Base-by-base conservation (phyloP, 2,888 invertebrate species). In the Drosophila paramelanica region DNA sequence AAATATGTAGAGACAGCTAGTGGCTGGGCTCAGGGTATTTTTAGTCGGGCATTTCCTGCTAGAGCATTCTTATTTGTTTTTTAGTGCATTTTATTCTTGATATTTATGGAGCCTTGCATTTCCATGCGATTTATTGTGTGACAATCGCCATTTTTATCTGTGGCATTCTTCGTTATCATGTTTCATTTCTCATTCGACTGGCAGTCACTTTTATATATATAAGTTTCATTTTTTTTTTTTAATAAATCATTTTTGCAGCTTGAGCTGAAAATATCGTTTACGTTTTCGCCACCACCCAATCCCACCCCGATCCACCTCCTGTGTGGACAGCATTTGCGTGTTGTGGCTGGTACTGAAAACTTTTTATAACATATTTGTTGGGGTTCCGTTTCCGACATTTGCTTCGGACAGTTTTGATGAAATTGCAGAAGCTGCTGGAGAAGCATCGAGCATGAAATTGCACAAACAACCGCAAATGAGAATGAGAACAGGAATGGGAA, bases 181-280 rank as follows among this genome's bases (percentile, higher is more conserved):
- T 53, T 60, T 64, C 56, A 71, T 67, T 84, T 46, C 50, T 58
- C 74, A 65, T 33, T 64, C 47, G 65, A 61, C 71, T 68, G 80
- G 52, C 79, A 20, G 36, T 43, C 31, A 43, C 14, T 20, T 64
- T 33, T 68, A 49, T 43, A 27, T 27, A n/a, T 39, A 31, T n/a
- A n/a, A 2, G n/a, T n/a, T 60, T 33, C 59, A 53, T 41, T 77
- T 80, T 17, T 17, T 17, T 17, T 1, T 83, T 87, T 87, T 89
- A 81, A 81, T 89, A 89, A 89, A 84, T 84, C 89, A 84, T 84
- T 84, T 84, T 88, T 88, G 89, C 79, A 74, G 79, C 79, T 84
- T 81, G 84, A 76, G 76, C 76, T 67, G 68, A 65, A 81, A 75
- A 75, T 88, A 87, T 89, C 78, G 71, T 81, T 89, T 76, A 72